These are phyloP conservation scores for Colostygia pectinataria DNA, from an alignment of 2,888 invertebrate genomes.

Conservation along the genomic window DNA sequence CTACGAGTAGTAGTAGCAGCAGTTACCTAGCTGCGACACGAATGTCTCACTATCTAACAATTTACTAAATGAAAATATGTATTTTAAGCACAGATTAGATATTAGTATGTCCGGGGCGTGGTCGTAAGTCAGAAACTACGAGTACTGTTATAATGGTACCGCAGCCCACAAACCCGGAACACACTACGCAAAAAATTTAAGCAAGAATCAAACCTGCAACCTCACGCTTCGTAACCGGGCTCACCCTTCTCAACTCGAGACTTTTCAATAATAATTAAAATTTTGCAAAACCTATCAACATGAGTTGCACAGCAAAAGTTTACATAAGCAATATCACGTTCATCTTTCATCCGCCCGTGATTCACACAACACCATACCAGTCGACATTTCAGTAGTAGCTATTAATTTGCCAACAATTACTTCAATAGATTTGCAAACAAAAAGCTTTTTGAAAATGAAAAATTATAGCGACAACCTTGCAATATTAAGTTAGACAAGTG, in stretches of 20 bases:
- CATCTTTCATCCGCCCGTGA: slow-evolving; percentile 32
- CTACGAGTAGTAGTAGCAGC: too few species aligned
- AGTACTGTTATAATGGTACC: too few species aligned
- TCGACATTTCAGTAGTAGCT: slow-evolving; percentile 18
- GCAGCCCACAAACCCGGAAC: too few species aligned
- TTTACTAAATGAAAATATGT: too few species aligned
- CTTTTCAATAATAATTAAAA: background rate
- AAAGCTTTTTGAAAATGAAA: slow-evolving; percentile 29
- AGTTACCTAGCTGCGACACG: too few species aligned
- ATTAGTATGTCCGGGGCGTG: too few species aligned
- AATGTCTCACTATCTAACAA: too few species aligned
- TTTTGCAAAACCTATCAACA: slow-evolving; percentile 14
- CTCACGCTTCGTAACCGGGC: too few species aligned
- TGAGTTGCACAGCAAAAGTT: slow-evolving; percentile 26
- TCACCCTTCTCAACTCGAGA: background rate
- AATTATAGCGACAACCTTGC: slow-evolving; percentile 44
- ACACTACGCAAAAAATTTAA: too few species aligned
- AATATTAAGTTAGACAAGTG: slow-evolving; percentile 38
- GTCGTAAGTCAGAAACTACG: too few species aligned
- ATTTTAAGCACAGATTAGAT: too few species aligned
- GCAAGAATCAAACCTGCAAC: too few species aligned
- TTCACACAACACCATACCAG: slow-evolving; percentile 27
- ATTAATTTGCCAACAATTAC: slow-evolving; percentile 26
- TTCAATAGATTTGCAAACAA: slow-evolving; percentile 26
- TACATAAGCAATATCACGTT: slow-evolving; percentile 34